Evolutionary conservation across 1,140 invertebrate species (phyloP).

Genomic region (Macrobrachium nipponense): DNA sequence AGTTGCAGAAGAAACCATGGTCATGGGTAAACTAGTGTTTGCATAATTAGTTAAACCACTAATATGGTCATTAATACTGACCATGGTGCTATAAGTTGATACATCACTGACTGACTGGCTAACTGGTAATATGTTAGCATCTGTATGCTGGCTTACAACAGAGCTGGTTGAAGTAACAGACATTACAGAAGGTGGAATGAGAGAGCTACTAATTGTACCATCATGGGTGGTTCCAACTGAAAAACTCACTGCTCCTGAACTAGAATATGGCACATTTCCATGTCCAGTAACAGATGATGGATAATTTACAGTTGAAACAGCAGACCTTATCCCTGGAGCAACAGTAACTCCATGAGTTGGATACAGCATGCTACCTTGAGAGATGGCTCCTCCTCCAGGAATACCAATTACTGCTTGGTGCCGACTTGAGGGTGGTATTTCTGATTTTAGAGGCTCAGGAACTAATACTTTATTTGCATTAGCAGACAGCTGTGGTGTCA

Average conservation of each 20-base stretch:
- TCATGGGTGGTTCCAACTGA: constrained; percentile 2
- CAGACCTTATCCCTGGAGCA: constrained; percentile 40
- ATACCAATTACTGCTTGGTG: constrained; percentile 65
- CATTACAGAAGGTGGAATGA: constrained; percentile 58
- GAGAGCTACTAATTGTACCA: constrained; percentile 17
- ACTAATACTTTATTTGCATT: constrained; percentile 50
- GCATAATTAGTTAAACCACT: constrained; percentile 49
- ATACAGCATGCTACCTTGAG: constrained; percentile 56
- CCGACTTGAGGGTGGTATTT: constrained; percentile 63
- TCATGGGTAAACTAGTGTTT: constrained; percentile 21
- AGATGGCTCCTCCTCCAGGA: constrained; percentile 64
- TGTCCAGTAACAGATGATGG: constrained; percentile 32
- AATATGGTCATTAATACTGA: constrained; percentile 57
- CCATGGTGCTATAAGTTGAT: constrained; percentile 49
- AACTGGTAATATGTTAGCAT: constrained; percentile 1
- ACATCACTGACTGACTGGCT: constrained; percentile 44
- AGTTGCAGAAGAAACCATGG: constrained; percentile 37
- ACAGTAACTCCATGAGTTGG: constrained; percentile 57
- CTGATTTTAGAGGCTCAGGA: constrained; percentile 57
- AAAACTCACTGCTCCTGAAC: constrained; percentile 13
- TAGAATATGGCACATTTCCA: constrained; percentile 14
- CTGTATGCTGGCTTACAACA: constrained; percentile 5
- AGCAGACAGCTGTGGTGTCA: constrained; percentile 33
- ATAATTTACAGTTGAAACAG: constrained; percentile 47
- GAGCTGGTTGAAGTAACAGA: constrained; percentile 47